These are phyloP conservation scores for Channa striata DNA, from an alignment of 2,797 vertebrate species.

Conservation along the genomic window DNA sequence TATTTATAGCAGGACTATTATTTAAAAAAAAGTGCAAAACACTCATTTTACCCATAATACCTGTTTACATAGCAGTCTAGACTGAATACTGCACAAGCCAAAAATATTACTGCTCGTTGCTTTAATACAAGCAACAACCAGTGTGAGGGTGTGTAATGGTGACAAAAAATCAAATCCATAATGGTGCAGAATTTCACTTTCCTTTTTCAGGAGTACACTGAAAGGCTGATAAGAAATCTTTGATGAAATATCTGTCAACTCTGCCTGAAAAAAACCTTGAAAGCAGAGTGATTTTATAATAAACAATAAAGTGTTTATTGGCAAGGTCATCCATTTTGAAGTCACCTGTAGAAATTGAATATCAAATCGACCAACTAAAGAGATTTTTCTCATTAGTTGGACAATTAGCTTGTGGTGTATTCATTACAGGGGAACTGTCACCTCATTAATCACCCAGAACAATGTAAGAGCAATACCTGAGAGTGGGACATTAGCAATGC, in stretches of 20 bases:
- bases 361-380: conserved; percentile 77
- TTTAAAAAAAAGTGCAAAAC: no score
- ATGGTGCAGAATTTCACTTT: conserved; percentile 23
- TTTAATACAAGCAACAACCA: background rate
- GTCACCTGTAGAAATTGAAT: conserved; percentile 74
- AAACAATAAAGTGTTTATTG: conserved; percentile 62
- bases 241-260: conserved; percentile 27
- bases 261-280: conserved; percentile 26
- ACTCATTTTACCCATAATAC: background rate
- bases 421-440: conserved; percentile 74
- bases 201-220: background rate
- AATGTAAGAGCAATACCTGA: conserved; percentile 67
- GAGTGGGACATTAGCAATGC: conserved; percentile 42
- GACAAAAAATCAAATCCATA: conserved; percentile 20
- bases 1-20: no score
- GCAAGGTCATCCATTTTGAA: conserved; percentile 72
- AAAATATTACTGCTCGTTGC: conserved; percentile 1
- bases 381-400: conserved; percentile 82
- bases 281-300: conserved; percentile 40
- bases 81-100: background rate
- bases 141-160: background rate
- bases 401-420: conserved; percentile 80
- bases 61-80: background rate
- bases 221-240: conserved; percentile 12
- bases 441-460: conserved; percentile 80